Conservation (phyloP, 1,140 invertebrate species). For the Daktulosphaira vitifoliae region DNA sequence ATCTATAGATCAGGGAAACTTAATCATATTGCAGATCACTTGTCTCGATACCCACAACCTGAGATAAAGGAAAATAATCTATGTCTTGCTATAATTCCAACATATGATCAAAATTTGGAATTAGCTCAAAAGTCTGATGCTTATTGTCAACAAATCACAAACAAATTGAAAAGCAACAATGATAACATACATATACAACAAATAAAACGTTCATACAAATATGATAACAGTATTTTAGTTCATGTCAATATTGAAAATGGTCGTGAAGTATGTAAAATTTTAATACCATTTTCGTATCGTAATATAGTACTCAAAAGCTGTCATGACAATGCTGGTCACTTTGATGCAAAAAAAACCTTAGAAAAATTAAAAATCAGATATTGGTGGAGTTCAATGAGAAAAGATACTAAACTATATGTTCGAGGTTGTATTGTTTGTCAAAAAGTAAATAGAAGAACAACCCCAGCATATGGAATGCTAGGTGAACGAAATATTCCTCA, state of each 20-base stretch:
- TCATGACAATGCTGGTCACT: not conserved
- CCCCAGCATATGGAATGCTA: not conserved
- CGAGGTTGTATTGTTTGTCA: not conserved
- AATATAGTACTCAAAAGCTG: not conserved
- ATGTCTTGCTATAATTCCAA: too few relatives aligned
- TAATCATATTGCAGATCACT: not conserved
- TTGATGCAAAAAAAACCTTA: not conserved
- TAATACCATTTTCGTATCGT: not conserved
- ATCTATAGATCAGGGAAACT: too few relatives aligned
- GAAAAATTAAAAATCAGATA: not conserved
- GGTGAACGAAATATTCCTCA: not conserved
- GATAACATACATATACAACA: too few relatives aligned
- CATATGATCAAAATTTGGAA: too few relatives aligned
- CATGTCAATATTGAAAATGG: not conserved
- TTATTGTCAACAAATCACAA: too few relatives aligned
- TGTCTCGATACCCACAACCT: not conserved
- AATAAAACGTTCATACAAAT: too few relatives aligned
- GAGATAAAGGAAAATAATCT: too few relatives aligned
- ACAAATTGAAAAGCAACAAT: too few relatives aligned
- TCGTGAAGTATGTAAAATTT: not conserved
- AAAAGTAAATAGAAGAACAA: not conserved
- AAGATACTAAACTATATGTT: not conserved
- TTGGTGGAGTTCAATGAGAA: too few relatives aligned
- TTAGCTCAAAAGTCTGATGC: too few relatives aligned
- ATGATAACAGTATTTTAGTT: not conserved